Conservation (phyloP, 2,113 vertebrate species). For the Xenopus laevis region DNA sequence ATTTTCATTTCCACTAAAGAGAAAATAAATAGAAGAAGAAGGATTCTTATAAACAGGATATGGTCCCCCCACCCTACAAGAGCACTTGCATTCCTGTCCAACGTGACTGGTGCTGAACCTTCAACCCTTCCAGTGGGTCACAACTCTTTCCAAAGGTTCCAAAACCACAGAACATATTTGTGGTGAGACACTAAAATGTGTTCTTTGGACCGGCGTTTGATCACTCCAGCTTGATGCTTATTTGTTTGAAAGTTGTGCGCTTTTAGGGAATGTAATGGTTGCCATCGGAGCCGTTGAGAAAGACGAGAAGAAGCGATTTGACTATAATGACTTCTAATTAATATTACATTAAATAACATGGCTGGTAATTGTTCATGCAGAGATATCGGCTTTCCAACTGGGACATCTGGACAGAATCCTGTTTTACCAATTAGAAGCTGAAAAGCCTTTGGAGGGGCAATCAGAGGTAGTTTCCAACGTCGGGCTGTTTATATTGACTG, state of each 20-base stretch:
- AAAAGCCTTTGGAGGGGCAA: not conserved
- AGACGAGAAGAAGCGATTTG: not conserved
- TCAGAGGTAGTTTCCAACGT: conserved; percentile 55
- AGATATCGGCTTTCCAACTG: conserved; percentile 50
- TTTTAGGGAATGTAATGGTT: conserved; percentile 27
- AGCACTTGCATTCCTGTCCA: not conserved
- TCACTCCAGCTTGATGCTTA: conserved; percentile 17
- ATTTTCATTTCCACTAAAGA: no score
- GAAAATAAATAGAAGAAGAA: no score
- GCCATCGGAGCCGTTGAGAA: conserved; percentile 28
- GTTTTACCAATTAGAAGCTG: conserved; percentile 20
- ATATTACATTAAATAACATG: conserved; percentile 55
- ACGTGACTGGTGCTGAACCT: conserved; percentile 20
- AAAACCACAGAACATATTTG: conserved; percentile 24
- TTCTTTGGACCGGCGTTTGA: conserved; percentile 34
- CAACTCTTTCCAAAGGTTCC: conserved; percentile 18
- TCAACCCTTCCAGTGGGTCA: conserved; percentile 27
- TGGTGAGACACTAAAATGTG: conserved; percentile 27
- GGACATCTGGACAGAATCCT: conserved; percentile 53
- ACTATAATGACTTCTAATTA: conserved; percentile 50
- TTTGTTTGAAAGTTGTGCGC: conserved; percentile 28
- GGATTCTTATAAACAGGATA: no score
- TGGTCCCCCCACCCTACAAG: no score
- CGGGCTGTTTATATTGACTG: conserved; percentile 67
- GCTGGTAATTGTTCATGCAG: conserved; percentile 58